phyloP scores from a whole-genome alignment of 2,113 vertebrate genomes.

The Budorcas taxicolor region DNA sequence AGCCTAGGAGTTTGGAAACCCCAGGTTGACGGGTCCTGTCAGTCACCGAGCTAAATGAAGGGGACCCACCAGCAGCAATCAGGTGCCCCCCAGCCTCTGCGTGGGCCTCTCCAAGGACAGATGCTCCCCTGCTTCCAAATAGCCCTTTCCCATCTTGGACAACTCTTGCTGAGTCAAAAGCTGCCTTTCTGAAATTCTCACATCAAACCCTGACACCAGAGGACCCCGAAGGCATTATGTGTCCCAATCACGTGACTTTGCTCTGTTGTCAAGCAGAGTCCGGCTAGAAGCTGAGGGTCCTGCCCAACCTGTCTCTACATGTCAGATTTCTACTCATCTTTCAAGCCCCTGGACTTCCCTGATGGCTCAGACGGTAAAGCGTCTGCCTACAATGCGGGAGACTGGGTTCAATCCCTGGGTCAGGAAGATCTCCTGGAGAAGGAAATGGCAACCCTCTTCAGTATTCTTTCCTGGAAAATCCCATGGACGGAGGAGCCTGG shows the following conservation, averaged over 20 bases:
- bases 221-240: not conserved
- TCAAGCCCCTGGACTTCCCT: not conserved
- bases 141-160: not conserved
- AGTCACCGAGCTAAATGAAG: not conserved
- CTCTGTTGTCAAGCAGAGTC: too few species aligned
- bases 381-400: accelerated
- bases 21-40: not conserved
- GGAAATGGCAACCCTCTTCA: not conserved
- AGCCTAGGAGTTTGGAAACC: not conserved
- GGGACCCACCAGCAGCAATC: too few species aligned
- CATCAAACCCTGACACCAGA: accelerated
- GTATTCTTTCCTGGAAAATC: not conserved
- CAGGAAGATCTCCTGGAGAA: not conserved
- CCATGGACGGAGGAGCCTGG: not conserved
- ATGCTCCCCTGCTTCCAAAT: not conserved
- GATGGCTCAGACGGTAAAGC: not conserved
- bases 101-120: not conserved
- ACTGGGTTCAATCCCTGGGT: not conserved
- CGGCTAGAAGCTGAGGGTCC: not conserved
- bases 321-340: not conserved
- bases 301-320: not conserved
- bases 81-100: too few species aligned
- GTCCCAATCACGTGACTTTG: accelerated
- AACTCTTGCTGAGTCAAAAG: not conserved
- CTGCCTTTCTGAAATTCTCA: not conserved